Base-by-base conservation (phyloP, 2,797 vertebrate genomes). In the Glossophaga mutica region DNA sequence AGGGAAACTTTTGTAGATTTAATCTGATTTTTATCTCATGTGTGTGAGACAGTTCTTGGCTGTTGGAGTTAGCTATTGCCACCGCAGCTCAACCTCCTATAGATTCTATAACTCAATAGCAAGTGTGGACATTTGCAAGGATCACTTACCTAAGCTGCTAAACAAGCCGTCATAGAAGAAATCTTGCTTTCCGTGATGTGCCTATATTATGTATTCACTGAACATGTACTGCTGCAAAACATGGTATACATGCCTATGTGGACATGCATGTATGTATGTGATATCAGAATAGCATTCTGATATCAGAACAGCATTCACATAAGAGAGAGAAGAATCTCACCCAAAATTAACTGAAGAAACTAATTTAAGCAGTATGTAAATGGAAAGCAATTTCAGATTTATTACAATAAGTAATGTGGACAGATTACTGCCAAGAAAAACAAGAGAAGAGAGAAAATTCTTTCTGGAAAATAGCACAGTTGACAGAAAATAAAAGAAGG, bases 81-180 rank as follows among this genome's bases (percentile, higher is more conserved):
- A 55, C 34, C 71, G 81, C 52, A 55, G 8, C 52, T 55, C 52
- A 24, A 24, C 52, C 52, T 55, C 21, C 21, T 55, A 9, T 55
- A 8, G 52, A 24, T 55, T 93, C 9, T 95, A 81, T 89, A 97
- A 94, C 42, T 93, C 71, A 94, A 90, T 50, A 78, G 37, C 59
- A 46, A 89, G 26, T 91, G 76, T 83, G 29, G 55, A 42, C 52
- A 39, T 93, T 95, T 89, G 6, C 48, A 73, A 83, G 78, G 21
- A 50, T 57, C 44, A 78, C 46, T 90, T 70, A 46, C 24, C 44
- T 74, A 90, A 97, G 24, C 29, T 62, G 6, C 22, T 71, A 74
- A 16, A 22, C 9, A 37, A 16, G 19, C 12, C 37, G 76, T 84
- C 46, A 84, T 3, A 71, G 57, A 62, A 85, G 71, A 83, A 96